Evolutionary conservation across 2,797 vertebrate genomes (phyloP), one percentile per base, ranked within the genome.

Genomic region (Eupleurogrammus muticus): DNA sequence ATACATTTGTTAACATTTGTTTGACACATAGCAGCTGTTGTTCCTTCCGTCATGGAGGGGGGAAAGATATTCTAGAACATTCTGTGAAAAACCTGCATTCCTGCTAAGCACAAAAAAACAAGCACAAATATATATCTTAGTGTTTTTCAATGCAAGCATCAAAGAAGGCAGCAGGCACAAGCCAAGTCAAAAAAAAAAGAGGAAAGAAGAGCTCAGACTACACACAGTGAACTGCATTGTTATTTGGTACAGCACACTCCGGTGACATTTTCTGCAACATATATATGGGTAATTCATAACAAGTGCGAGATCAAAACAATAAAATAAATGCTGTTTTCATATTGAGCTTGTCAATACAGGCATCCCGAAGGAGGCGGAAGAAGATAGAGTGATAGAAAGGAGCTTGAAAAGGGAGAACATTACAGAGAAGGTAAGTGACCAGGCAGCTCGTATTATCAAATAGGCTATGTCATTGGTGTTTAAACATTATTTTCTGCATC

Each of bases 281-380:
- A 87, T 77, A 83, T 77, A 83, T 87, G 71, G 77, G 80, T 86
- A 89, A 89, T 89, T 89, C 85, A 77, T 75, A 86, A 74, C 79
- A 76, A 84, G 81, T 34, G 57, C 21, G 14, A 75, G 78, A 90
- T 89, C 83, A 86, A 84, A 90, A 91, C 86, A 88, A 80, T 86
- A 68, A 85, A 85, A 80, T 60, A 77, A 82, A 89, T 4, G 0
- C 47, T 61, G 78, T 83, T 74, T n/a, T 77, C 68, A 69, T 77
- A 75, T 75, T 46, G 77, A 66, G 74, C 57, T 64, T 83, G 80
- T 84, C 81, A 82, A 76, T 82, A 63, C 20, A 53, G 63, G 40
- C 32, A 24, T 75, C 84, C 69, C 75, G 16, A 13, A 72, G 70
- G 83, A 81, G 55, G 50, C 21, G 40, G 44, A 51, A 62, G 75